Percentiles rank a stretch among this genome's conserved stretches.
These are phyloP conservation scores for Steinernema feltiae DNA, from an alignment of 1,140 invertebrate genomes.

Conservation along the genomic window DNA sequence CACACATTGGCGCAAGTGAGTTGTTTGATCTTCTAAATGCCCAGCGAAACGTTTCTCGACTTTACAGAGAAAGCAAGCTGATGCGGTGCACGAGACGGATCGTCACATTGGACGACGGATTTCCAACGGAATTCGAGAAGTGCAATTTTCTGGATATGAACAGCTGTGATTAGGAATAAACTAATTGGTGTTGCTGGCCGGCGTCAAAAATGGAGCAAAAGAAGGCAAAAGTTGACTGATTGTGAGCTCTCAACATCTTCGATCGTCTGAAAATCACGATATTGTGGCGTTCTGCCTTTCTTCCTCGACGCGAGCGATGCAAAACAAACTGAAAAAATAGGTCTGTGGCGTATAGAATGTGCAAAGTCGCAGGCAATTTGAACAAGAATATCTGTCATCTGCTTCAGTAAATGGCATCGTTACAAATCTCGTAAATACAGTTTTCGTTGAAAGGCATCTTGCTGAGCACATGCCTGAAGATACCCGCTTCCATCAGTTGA, in stretches of 20 bases:
- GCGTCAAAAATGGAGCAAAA: neutral
- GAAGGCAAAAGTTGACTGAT: neutral
- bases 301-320: too few relatives aligned
- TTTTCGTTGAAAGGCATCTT: neutral
- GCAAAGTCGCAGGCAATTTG: too few relatives aligned
- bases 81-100: neutral
- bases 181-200: neutral
- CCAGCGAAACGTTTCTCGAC: neutral
- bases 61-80: neutral
- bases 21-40: neutral
- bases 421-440: neutral
- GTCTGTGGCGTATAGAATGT: too few relatives aligned
- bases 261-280: too few relatives aligned
- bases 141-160: conserved; percentile 1
- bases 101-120: neutral
- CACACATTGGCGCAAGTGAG: neutral
- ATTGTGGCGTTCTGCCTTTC: too few relatives aligned
- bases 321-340: too few relatives aligned
- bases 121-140: neutral
- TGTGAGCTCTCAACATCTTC: too few relatives aligned
- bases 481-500: neutral
- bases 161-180: neutral
- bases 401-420: neutral
- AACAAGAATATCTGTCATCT: neutral
- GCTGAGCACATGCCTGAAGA: neutral